These are phyloP conservation scores for Amniataba percoides DNA, from an alignment of 2,797 vertebrate genomes.

Conservation along the genomic window DNA sequence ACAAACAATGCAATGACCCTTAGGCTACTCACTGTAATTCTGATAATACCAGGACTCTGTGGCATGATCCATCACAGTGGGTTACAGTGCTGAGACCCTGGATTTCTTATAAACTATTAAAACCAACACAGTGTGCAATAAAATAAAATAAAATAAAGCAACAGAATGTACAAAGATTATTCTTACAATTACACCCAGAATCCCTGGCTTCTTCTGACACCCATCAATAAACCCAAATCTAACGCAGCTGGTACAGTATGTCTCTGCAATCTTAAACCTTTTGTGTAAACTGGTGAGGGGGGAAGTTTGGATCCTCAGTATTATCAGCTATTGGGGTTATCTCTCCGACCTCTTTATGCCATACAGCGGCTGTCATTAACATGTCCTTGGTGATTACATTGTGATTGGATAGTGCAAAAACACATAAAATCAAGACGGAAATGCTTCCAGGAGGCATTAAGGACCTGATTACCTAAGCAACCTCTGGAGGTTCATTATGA, in stretches of 20 bases:
- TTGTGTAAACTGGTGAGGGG: constrained; percentile 2
- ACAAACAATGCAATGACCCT: constrained; percentile 48
- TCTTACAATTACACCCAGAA: neutral
- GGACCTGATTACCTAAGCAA: constrained; percentile 68
- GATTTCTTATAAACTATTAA: constrained; percentile 15
- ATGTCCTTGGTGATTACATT: constrained; percentile 66
- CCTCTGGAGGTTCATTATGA: constrained; percentile 59
- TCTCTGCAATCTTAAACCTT: constrained; percentile 8
- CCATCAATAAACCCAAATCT: constrained; percentile 3
- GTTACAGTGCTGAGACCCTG: constrained; percentile 12
- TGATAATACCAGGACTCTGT: constrained; percentile 36
- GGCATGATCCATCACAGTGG: constrained; percentile 29
- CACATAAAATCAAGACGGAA: constrained; percentile 70
- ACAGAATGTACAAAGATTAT: neutral
- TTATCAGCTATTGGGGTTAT: constrained; percentile 61
- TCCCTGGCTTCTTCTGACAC: neutral
- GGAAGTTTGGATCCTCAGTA: constrained; percentile 29
- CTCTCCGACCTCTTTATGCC: constrained; percentile 69
- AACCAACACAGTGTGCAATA: constrained; percentile 18
- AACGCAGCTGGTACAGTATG: neutral
- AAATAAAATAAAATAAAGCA: constrained; percentile 13
- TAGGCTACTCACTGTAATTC: constrained; percentile 40
- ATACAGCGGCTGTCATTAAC: constrained; percentile 66
- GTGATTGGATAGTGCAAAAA: constrained; percentile 73
- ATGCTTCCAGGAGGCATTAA: constrained; percentile 65